Evolutionary conservation across 1,140 invertebrate genomes (phyloP).

Genomic region (Tribolium castaneum): DNA sequence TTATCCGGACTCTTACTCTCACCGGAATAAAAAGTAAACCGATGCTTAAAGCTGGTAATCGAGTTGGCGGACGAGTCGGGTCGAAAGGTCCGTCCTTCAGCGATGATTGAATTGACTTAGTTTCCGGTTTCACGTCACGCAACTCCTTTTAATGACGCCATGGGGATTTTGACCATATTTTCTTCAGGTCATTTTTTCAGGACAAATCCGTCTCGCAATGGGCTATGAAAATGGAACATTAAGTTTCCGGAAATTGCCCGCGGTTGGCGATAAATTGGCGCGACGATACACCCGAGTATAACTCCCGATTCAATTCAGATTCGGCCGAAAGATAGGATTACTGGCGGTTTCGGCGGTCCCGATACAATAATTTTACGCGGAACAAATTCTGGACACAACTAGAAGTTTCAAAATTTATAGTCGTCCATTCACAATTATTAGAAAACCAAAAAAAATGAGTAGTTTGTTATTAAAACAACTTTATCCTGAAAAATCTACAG

Average conservation of each 20-base stretch:
- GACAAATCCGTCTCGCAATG: constrained; percentile 19
- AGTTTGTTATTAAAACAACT: no score
- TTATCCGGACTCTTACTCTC: not conserved
- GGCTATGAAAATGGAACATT: constrained; percentile 38
- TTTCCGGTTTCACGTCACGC: constrained; percentile 50
- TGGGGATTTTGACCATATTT: constrained; percentile 40
- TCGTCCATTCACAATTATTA: no score
- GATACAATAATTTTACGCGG: constrained; percentile 34
- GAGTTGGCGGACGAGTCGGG: constrained; percentile 26
- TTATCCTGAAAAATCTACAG: no score
- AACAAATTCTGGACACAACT: constrained; percentile 1
- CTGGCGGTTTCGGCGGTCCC: constrained; percentile 37
- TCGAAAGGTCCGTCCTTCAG: constrained; percentile 42
- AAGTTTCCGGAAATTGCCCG: constrained; percentile 38
- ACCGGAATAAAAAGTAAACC: constrained; percentile 19
- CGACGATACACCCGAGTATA: constrained; percentile 41
- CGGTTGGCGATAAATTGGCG: constrained; percentile 39
- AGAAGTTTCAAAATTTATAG: not conserved
- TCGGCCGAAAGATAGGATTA: constrained; percentile 40
- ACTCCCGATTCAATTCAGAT: constrained; percentile 46
- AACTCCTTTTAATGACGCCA: constrained; percentile 49
- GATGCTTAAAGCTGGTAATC: constrained; percentile 43
- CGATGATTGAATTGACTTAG: constrained; percentile 53
- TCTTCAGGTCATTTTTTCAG: constrained; percentile 7
- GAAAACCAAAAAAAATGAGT: no score